Conservation (phyloP, 2,113 vertebrate species). For the Hippocampus barbouri region DNA sequence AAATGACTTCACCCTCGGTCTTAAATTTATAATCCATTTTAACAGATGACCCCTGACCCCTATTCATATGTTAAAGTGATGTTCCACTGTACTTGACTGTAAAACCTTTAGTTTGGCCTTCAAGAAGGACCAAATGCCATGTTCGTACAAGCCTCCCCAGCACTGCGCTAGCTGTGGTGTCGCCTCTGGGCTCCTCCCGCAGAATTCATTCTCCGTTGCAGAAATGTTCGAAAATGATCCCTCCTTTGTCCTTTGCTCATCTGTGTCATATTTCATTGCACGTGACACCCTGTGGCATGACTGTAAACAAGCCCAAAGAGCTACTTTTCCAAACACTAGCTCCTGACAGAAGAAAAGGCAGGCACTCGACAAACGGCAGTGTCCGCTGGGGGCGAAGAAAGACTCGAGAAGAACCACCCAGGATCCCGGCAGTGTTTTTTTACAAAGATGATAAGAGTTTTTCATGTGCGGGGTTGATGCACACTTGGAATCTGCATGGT, state of each 20-base stretch:
- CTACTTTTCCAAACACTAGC: conserved; percentile 21
- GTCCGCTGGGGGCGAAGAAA: conserved; percentile 16
- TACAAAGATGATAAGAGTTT: conserved; percentile 34
- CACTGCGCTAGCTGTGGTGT: neutral
- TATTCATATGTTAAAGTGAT: too few relatives aligned
- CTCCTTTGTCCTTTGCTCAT: conserved; percentile 36
- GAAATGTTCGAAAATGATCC: conserved; percentile 30
- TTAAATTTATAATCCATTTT: too few relatives aligned
- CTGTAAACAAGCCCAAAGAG: conserved; percentile 50
- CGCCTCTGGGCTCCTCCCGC: conserved; percentile 28
- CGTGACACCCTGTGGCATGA: conserved; percentile 18
- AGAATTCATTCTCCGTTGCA: conserved; percentile 30
- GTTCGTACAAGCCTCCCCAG: conserved; percentile 21
- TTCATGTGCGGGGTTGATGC: conserved; percentile 22
- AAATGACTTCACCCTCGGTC: too few relatives aligned
- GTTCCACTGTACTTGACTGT: conserved; percentile 8
- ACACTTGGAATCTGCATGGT: conserved; percentile 15
- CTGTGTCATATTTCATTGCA: conserved; percentile 28
- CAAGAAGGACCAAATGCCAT: neutral
- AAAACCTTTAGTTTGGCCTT: conserved; percentile 17
- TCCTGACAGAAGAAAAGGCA: conserved; percentile 32
- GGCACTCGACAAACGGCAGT: conserved; percentile 22
- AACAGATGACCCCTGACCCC: too few relatives aligned
- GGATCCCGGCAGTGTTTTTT: conserved; percentile 35
- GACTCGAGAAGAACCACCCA: conserved; percentile 17